Evolutionary conservation across 2,797 vertebrate species (phyloP).

Genomic region (Falco novaeseelandiae): DNA sequence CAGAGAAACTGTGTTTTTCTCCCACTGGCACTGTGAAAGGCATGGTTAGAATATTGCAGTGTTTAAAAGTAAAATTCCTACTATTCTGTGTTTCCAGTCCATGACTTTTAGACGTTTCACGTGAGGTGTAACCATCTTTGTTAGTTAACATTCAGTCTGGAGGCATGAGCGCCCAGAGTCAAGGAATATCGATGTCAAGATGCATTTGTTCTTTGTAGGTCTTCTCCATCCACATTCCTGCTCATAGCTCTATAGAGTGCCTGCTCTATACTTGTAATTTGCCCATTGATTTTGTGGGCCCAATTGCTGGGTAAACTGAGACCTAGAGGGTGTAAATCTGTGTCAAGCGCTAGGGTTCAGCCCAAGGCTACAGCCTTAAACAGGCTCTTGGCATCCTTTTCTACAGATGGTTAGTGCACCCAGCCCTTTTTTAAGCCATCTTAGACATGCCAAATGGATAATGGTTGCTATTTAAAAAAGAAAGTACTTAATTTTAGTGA

Average conservation of each 20-base stretch:
- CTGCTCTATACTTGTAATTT: not conserved
- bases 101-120: not conserved
- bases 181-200: not conserved
- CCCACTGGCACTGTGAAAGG: accelerated
- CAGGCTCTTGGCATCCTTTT: not conserved
- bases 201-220: not conserved
- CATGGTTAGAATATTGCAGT: not conserved
- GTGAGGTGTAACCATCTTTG: accelerated
- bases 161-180: not conserved
- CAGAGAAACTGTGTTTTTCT: accelerated
- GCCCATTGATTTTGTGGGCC: not conserved
- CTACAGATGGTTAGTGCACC: not conserved
- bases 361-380: not conserved
- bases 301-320: not conserved
- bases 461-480: not conserved
- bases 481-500: not conserved
- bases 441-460: not conserved
- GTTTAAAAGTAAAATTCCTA: not conserved
- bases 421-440: not conserved
- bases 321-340: not conserved
- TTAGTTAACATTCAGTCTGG: not conserved
- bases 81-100: accelerated
- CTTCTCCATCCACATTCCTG: not conserved
- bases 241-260: not conserved
- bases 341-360: not conserved